Conservation (phyloP, 2,797 vertebrate species). For the Pseudochirops corinnae region DNA sequence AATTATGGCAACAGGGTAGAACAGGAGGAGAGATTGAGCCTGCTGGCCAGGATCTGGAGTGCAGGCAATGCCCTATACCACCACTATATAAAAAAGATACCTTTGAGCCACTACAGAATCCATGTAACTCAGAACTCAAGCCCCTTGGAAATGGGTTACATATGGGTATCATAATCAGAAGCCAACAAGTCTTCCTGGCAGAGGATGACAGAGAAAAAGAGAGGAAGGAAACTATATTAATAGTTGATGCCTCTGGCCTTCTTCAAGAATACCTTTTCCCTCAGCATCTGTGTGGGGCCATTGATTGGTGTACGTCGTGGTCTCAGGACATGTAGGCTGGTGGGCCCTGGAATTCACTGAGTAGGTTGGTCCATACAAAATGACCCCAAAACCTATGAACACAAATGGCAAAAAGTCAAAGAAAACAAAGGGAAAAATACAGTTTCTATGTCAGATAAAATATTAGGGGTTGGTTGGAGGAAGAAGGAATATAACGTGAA, state of each 20-base stretch:
- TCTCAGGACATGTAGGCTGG: conserved; percentile 35
- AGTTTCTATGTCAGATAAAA: conserved; percentile 82
- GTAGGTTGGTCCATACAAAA: conserved; percentile 83
- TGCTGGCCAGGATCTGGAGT: conserved; percentile 68
- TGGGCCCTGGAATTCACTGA: conserved; percentile 77
- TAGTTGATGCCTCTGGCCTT: conserved; percentile 75
- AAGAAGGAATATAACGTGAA: conserved; percentile 65
- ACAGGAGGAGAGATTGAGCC: conserved; percentile 40
- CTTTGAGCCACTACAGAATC: conserved; percentile 65
- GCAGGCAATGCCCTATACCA: conserved; percentile 51
- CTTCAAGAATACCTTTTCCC: conserved; percentile 67
- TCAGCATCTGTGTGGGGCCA: conserved; percentile 76
- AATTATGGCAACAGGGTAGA: conserved; percentile 53
- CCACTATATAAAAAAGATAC: conserved; percentile 45
- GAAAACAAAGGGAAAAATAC: conserved; percentile 83
- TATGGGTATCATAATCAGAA: conserved; percentile 54
- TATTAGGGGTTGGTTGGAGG: conserved; percentile 73
- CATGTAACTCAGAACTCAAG: not conserved
- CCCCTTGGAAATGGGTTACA: not conserved
- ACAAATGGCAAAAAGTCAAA: conserved; percentile 80
- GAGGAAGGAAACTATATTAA: conserved; percentile 59
- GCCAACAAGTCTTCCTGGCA: conserved; percentile 59
- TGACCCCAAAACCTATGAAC: conserved; percentile 79
- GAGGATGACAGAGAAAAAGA: conserved; percentile 76
- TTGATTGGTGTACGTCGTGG: conserved; percentile 58